Evolutionary conservation across 2,888 invertebrate species (phyloP), one percentile per base, ranked within the genome.

Genomic region (Apamea anceps): DNA sequence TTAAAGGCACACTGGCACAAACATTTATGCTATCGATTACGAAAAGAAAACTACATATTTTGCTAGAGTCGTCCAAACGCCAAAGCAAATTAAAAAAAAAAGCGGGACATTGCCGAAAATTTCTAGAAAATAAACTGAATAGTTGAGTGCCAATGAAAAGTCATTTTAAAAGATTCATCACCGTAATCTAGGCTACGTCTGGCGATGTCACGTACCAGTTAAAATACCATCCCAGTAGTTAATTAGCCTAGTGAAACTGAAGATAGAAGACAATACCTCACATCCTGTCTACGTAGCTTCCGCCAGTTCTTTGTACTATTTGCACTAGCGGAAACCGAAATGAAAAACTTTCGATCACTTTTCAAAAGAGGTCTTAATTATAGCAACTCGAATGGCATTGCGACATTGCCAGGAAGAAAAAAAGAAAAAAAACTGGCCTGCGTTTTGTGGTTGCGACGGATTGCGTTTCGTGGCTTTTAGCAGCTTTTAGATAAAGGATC

Each of bases 301-400:
- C 63, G 51, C 45, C 4, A 54, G 65, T 13, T 78, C 70, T 67
- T 79, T 81, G 62, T 73, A 37, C 72, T 75, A 79, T 77, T 75
- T 77, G 83, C 77, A 85, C 80, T 80, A 84, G 12, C 75, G 75
- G 66, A 80, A 82, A 76, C 68, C 54, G 72, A 82, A 87, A 87
- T 85, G 75, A 84, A 87, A 85, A 80, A 57, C 77, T 73, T 63
- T 70, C 71, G 75, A 80, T 83, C 84, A 77, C 62, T 77, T 80
- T 85, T 86, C 83, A 85, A 86, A 79, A 79, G 75, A 66, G 45
- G 21, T 79, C 82, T 76, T 85, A 76, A 80, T 87, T 85, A 85
- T 79, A 82, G 77, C 42, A 80, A 80, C 75, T 77, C 63, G 54
- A 67, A 70, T 67, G 65, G 37, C 57, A 62, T 51, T 57, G 51